A percentile compares a stretch with the other conserved stretches of the same genome.
Evolutionary conservation across 2,113 vertebrate genomes (phyloP).

Genomic region (Brachyistius frenatus): DNA sequence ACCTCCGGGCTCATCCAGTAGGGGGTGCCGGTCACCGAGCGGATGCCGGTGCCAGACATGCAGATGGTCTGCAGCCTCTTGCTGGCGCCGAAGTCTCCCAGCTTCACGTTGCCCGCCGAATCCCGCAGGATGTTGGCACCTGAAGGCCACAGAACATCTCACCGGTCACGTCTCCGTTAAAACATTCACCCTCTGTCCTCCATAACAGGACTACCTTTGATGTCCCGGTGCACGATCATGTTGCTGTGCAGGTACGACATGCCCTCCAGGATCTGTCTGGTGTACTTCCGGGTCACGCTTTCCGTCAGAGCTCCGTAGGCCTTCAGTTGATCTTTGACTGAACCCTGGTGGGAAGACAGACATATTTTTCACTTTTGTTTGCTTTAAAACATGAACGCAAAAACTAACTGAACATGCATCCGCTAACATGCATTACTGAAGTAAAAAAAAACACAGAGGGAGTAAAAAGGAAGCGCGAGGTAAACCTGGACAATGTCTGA

Average conservation of each 20-base stretch:
- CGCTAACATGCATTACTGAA: too few relatives aligned
- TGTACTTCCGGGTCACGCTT: conserved; percentile 96
- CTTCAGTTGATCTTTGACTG: conserved; percentile 97
- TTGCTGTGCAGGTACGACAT: conserved; percentile 98
- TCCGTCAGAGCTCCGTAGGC: conserved; percentile 95
- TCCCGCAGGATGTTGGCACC: conserved; percentile 97
- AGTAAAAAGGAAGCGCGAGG: too few relatives aligned
- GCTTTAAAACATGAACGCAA: not conserved
- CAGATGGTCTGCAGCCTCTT: conserved; percentile 97
- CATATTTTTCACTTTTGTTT: not conserved
- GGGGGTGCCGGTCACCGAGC: conserved; percentile 94
- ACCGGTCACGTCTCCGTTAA: not conserved
- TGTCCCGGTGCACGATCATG: conserved; percentile 98
- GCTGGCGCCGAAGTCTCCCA: conserved; percentile 97
- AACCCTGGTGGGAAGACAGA: conserved; percentile 84
- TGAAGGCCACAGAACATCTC: conserved; percentile 61
- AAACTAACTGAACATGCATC: accelerated
- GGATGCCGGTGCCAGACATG: conserved; percentile 94
- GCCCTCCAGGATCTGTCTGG: conserved; percentile 95
- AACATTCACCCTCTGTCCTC: too few relatives aligned
- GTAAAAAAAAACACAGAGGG: too few relatives aligned
- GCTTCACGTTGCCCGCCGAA: conserved; percentile 95
- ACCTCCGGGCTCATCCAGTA: conserved; percentile 99
- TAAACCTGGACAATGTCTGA: too few relatives aligned
- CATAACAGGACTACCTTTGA: conserved; percentile 87